Percentiles rank a stretch among this genome's conserved stretches.
Conservation (phyloP, 2,113 vertebrate species). For the Gasterosteus aculeatus region DNA sequence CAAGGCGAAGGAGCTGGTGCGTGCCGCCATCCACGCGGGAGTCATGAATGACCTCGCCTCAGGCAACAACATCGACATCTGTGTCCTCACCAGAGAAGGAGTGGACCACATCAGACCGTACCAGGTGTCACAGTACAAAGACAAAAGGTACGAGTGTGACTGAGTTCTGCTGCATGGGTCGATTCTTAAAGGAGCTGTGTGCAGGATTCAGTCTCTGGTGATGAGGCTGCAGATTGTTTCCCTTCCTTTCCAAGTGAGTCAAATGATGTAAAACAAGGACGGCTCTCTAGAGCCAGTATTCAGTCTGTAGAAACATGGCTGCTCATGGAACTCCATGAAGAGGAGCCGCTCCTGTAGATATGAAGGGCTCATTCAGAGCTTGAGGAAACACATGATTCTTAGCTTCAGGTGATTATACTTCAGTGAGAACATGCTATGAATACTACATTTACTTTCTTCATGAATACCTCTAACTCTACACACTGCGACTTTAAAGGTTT, state of each 20-base stretch:
- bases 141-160: conserved; percentile 50
- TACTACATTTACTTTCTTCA: neutral
- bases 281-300: too few species aligned
- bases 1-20: conserved; percentile 79
- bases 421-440: neutral
- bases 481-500: neutral
- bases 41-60: conserved; percentile 87
- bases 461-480: neutral
- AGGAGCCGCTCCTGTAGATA: neutral
- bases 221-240: neutral
- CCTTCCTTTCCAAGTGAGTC: neutral
- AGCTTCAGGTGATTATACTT: neutral
- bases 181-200: neutral
- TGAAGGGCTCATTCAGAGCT: neutral
- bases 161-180: neutral
- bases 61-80: conserved; percentile 85
- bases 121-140: conserved; percentile 68
- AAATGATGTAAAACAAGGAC: neutral
- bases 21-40: conserved; percentile 82
- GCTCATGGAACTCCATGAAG: neutral
- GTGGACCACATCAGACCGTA: conserved; percentile 80
- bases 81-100: conserved; percentile 81
- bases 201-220: neutral
- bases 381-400: too few species aligned
- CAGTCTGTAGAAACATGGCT: too few species aligned